phyloP scores from a whole-genome alignment of 2,888 invertebrate species.

The Baccha elongata region DNA sequence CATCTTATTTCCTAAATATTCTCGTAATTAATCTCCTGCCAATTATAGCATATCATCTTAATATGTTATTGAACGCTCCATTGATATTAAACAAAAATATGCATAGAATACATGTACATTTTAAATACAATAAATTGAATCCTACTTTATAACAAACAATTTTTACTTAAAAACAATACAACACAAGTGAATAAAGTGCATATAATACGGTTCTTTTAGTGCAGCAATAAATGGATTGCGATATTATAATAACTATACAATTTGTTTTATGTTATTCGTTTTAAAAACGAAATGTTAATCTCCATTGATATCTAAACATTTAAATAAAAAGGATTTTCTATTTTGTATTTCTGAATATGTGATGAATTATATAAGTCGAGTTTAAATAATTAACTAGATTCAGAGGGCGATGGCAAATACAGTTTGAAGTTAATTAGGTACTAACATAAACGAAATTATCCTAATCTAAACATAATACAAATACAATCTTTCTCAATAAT shows the following conservation, averaged over 20 bases:
- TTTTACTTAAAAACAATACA: slow-evolving; percentile 41
- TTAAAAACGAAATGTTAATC: slow-evolving; percentile 64
- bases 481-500: slow-evolving; percentile 42
- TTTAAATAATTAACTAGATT: slow-evolving; percentile 62
- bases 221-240: slow-evolving; percentile 57
- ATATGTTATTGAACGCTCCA: slow-evolving; percentile 52
- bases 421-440: slow-evolving; percentile 45
- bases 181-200: slow-evolving; percentile 56
- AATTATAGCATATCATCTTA: not conserved
- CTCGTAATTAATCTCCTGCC: too few species aligned
- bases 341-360: slow-evolving; percentile 62
- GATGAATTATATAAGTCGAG: slow-evolving; percentile 36
- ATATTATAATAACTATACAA: slow-evolving; percentile 42
- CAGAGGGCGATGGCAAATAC: slow-evolving; percentile 58
- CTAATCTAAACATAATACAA: slow-evolving; percentile 62
- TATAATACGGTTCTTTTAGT: slow-evolving; percentile 62
- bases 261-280: slow-evolving; percentile 51
- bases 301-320: slow-evolving; percentile 41
- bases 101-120: not conserved
- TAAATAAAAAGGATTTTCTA: slow-evolving; percentile 39
- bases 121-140: slow-evolving; percentile 27
- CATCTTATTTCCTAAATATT: too few species aligned
- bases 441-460: slow-evolving; percentile 66
- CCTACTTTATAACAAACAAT: slow-evolving; percentile 58
- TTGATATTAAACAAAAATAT: slow-evolving; percentile 10